These are phyloP conservation scores for Aplochiton taeniatus DNA, from an alignment of 2,797 vertebrate genomes.

Conservation along the genomic window DNA sequence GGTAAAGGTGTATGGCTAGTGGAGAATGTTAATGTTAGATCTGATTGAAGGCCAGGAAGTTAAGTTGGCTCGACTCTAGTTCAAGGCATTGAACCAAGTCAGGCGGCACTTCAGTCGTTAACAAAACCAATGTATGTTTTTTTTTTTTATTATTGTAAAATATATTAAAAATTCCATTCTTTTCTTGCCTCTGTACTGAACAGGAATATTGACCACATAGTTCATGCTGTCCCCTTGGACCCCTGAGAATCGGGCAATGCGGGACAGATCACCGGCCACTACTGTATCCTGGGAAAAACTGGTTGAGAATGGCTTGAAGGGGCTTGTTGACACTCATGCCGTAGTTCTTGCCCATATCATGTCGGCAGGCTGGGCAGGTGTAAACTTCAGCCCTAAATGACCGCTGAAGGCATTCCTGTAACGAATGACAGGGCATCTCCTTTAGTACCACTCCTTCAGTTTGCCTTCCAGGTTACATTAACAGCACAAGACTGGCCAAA, in stretches of 20 bases:
- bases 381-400: constrained; percentile 94
- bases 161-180: constrained; percentile 78
- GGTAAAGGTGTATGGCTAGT: constrained; percentile 34
- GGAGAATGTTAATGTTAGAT: constrained; percentile 33
- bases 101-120: constrained; percentile 46
- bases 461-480: neutral
- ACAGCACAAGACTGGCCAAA: neutral
- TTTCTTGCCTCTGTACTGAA: constrained; percentile 59
- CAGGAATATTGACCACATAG: constrained; percentile 61
- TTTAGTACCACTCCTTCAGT: neutral
- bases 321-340: constrained; percentile 85
- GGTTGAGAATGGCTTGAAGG: constrained; percentile 86
- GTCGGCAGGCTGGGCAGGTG: constrained; percentile 92
- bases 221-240: constrained; percentile 50
- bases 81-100: constrained; percentile 43
- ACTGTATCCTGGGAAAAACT: constrained; percentile 96
- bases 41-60: constrained; percentile 20
- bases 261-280: constrained; percentile 85
- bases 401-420: constrained; percentile 91
- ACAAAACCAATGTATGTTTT: constrained; percentile 31
- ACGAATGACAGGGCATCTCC: neutral
- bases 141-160: constrained; percentile 68
- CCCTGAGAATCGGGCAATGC: constrained; percentile 25
- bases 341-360: constrained; percentile 88
- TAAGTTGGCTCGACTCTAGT: constrained; percentile 46